Evolutionary conservation across 2,113 vertebrate genomes (phyloP).

Genomic region (Myotis lucifugus): DNA sequence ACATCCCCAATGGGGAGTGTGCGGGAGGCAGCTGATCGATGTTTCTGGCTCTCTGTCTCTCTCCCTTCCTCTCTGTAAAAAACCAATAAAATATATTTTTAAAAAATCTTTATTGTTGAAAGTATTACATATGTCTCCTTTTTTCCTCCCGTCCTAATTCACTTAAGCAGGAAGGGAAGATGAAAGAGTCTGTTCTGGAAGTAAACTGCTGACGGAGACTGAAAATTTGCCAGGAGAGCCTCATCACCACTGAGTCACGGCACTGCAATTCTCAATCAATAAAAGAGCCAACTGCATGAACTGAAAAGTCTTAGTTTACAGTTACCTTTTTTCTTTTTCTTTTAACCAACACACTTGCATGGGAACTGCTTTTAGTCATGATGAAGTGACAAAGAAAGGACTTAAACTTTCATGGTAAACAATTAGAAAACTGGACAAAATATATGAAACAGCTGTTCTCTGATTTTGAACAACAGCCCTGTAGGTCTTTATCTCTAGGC

Average conservation of each 20-base stretch:
- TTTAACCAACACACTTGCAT: neutral
- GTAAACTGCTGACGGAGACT: neutral
- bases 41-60: too few species aligned
- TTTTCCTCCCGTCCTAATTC: constrained; percentile 1
- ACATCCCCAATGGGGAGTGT: too few species aligned
- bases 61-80: too few species aligned
- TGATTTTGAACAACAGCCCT: neutral
- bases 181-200: neutral
- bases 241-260: neutral
- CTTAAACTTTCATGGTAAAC: neutral
- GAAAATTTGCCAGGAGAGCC: neutral
- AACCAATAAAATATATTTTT: too few species aligned
- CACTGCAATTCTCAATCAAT: neutral
- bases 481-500: neutral
- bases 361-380: neutral
- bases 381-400: neutral
- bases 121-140: too few species aligned
- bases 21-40: too few species aligned
- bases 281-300: neutral
- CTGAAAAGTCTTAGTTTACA: neutral
- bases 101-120: neutral
- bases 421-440: neutral
- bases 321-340: neutral
- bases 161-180: neutral
- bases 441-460: neutral